Evolutionary conservation across 37 sponge, comb jelly and placozoan genomes (phyloP).

Genomic region (Bolinopsis microptera): DNA sequence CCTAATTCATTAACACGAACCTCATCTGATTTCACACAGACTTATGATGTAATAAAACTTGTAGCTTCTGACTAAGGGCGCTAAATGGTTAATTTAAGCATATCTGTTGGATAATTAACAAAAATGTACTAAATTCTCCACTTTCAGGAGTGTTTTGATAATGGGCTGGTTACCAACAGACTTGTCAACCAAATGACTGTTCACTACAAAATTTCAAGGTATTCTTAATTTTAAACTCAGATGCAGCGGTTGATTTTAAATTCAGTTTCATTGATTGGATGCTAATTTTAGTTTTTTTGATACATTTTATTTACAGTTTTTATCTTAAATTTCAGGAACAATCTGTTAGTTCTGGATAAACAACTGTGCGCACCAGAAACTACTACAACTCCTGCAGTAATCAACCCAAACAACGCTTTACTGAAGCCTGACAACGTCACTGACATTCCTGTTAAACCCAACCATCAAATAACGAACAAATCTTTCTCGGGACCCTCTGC

Average conservation of each 20-base stretch:
- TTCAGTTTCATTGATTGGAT: too few relatives aligned
- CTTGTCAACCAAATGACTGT: background rate
- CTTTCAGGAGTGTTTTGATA: slow-evolving; percentile 12
- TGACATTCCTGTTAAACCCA: background rate
- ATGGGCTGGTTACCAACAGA: background rate
- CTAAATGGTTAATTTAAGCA: too few relatives aligned
- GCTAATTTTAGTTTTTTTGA: too few relatives aligned
- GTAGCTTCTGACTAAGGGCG: too few relatives aligned
- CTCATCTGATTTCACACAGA: too few relatives aligned
- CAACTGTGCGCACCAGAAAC: background rate
- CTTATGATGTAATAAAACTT: too few relatives aligned
- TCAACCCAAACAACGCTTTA: background rate
- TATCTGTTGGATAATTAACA: too few relatives aligned
- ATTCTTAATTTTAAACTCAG: background rate
- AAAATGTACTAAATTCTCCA: too few relatives aligned
- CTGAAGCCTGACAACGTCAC: background rate
- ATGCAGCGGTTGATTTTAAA: background rate
- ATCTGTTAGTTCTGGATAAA: background rate
- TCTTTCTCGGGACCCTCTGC: background rate
- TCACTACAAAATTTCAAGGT: background rate
- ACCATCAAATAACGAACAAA: background rate
- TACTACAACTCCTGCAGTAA: background rate
- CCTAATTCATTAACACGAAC: too few relatives aligned
- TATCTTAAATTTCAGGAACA: background rate
- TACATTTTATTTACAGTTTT: too few relatives aligned